Percentiles rank a stretch among this genome's conserved stretches.
phyloP scores from a whole-genome alignment of 2,888 invertebrate genomes.

The Orthosia cruda region DNA sequence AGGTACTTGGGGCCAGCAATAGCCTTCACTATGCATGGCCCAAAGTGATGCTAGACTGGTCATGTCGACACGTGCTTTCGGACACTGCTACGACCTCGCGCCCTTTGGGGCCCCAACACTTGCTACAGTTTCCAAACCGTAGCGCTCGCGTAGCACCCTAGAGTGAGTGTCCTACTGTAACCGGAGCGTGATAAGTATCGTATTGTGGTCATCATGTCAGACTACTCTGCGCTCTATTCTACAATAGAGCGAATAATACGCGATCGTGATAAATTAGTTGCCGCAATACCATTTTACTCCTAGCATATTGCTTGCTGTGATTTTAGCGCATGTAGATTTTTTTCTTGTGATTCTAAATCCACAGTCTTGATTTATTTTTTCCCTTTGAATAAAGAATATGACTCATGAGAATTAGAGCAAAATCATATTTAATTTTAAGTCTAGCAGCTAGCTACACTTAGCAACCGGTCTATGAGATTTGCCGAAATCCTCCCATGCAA shows the following conservation, averaged over 20 bases:
- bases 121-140: slow-evolving; percentile 41
- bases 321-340: background rate
- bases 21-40: slow-evolving; percentile 34
- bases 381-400: background rate
- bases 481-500: background rate
- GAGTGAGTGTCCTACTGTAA: slow-evolving; percentile 3
- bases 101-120: slow-evolving; percentile 52
- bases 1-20: background rate
- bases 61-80: slow-evolving; percentile 51
- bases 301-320: background rate
- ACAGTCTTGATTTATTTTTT: background rate
- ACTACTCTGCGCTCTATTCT: no score
- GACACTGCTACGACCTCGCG: slow-evolving; percentile 40
- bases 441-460: background rate
- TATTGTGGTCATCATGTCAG: slow-evolving; percentile 3
- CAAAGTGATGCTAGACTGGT: slow-evolving; percentile 31
- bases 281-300: background rate
- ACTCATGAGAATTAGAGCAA: background rate
- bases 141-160: slow-evolving; percentile 55
- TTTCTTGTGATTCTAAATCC: background rate
- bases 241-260: slow-evolving; percentile 11
- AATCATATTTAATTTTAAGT: background rate
- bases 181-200: slow-evolving; percentile 40
- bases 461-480: background rate
- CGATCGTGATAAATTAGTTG: slow-evolving; percentile 29